Evolutionary conservation across 2,113 vertebrate species (phyloP), one percentile per base, ranked within the genome.

Genomic region (Mesitornis unicolor): DNA sequence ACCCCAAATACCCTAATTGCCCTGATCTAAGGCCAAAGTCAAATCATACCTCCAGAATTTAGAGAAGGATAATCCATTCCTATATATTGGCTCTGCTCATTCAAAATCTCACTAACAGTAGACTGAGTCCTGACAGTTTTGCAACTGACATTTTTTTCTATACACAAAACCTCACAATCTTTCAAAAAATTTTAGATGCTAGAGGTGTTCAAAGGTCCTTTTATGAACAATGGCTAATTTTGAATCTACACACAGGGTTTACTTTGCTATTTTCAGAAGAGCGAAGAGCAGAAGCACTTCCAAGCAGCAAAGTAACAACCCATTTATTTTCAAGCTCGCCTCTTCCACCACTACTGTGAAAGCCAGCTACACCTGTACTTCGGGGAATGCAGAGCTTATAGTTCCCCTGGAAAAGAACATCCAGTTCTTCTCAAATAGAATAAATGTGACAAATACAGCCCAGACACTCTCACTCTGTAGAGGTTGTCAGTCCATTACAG

Each of bases 91-190:
- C 21, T 79, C 56, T 67, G 18, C 33, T 70, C 12, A 21, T 65
- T 82, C 28, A 16, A 2, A 10, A 50, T 68, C 63, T 36, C 35
- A 22, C 4, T 69, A 28, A 35, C 0, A 43, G 42, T 1, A 2
- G 60, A 28, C 26, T 0, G 1, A 85, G 21, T 33, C 54, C 19
- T 31, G 13, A 68, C 20, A 45, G 18, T 9, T 51, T 4, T 35
- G 18, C 36, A 67, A 25, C 7, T 15, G 3, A 47, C 11, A 7
- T 48, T 63, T 4, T n/a, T 50, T 88, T 70, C 31, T 31, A 22
- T 6, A 48, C 16, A 35, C 28, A 60, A 67, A 83, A 25, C 10
- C n/a, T 33, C 1, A 2, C 22, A 7, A 20, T 13, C 40, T 43
- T n/a, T 13, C 36, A 88, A 50, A 42, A 89, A 53, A 48, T 20